Evolutionary conservation across 2,888 invertebrate genomes (phyloP), one percentile per base, ranked within the genome.

Genomic region (Lithophane leautieri): DNA sequence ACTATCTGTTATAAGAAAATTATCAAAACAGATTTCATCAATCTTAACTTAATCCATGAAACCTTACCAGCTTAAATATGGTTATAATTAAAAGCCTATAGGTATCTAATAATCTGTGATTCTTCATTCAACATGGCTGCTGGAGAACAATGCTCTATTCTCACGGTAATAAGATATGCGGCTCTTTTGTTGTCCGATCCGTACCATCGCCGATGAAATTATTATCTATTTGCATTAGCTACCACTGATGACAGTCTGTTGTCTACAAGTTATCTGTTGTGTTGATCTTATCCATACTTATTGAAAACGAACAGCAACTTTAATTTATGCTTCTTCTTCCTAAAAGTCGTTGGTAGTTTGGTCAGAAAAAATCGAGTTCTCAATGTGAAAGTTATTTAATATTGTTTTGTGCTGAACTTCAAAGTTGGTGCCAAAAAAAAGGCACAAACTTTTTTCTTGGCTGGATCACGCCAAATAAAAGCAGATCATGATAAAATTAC

Each of bases 141-240:
- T 47, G 14, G 16, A 60, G 70, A 80, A 89, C 86, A 89, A 89
- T 81, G 63, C 67, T 63, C 71, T 79, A 73, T 79, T 84, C 85
- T 79, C 58, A 42, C 66, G 42, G 47, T 79, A 84, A 84, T 86
- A 80, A 84, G 77, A 74, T 76, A 70, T 22, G 63, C 60, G 44
- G 71, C 52, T n/a, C 85, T 78, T 83, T 87, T 85, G 83, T 86
- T 81, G 54, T 77, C 54, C 28, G 58, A 56, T n/a, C 72, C 42
- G 47, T 47, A 63, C 50, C 58, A 67, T 40, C 69, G 44, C 60
- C 42, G 50, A 74, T 52, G 19, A 74, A 62, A 73, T 76, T 72
- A 74, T 82, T 78, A 62, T 73, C 76, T 70, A 75, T 67, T 73
- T 63, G 52, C 34, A 68, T 68, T 56, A 25, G 25, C 25, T 47